Base-by-base conservation (phyloP, 2,888 invertebrate species). In the Chalcis sispes region DNA sequence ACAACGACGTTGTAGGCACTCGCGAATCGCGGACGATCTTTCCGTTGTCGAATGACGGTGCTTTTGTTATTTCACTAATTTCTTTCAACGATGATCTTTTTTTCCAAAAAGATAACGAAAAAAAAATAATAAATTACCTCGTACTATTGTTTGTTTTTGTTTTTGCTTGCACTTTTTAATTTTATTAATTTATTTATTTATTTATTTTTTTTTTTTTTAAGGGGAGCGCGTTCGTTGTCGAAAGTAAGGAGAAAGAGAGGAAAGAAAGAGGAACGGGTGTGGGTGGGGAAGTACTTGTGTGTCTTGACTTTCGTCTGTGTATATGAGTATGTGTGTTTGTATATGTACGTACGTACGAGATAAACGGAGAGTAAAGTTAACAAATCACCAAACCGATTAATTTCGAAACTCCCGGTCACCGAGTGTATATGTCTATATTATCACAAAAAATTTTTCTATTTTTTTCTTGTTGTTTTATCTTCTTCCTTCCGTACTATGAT, bases 41-140 rank as follows among this genome's bases (percentile, higher is more conserved):
- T 61, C 20, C 42, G 56, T 48, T 59, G 46, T 48, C 20, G 8
- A 78, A 77, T 77, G 79, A 77, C 77, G 76, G 3, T 32, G 32
- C 32, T 32, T 32, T 32, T 32, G 32, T 32, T 42, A 13, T 42
- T 42, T 42, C 15, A 15, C 2, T 13, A 42, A n/a, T n/a, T n/a
- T n/a, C n/a, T n/a, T n/a, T n/a, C n/a, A 42, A 42, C 42, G 42
- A 42, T n/a, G n/a, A n/a, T n/a, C n/a, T n/a, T n/a, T n/a, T n/a
- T n/a, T n/a, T n/a, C n/a, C n/a, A n/a, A n/a, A n/a, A n/a, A n/a
- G n/a, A n/a, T n/a, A n/a, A n/a, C n/a, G n/a, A n/a, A n/a, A n/a
- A n/a, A n/a, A n/a, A n/a, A n/a, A n/a, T n/a, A n/a, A n/a, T n/a
- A n/a, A n/a, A n/a, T n/a, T n/a, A n/a, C n/a, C 42, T 13, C 42